phyloP scores from a whole-genome alignment of 2,797 vertebrate species.

The Anguilla pacifica region DNA sequence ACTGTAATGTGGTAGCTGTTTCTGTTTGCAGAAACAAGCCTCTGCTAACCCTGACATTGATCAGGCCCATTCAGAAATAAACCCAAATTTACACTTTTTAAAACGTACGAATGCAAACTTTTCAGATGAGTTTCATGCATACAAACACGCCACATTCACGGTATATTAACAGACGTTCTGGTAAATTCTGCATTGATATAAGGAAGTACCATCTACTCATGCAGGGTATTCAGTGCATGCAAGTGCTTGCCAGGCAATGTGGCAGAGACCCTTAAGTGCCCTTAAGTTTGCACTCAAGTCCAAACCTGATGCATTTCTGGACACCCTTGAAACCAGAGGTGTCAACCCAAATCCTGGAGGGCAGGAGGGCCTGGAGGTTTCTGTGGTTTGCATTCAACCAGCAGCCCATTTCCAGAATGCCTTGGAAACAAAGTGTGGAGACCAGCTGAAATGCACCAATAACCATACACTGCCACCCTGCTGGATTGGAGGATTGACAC shows the following conservation, averaged over 20 bases:
- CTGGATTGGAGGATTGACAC: background rate
- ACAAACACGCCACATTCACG: too few species aligned
- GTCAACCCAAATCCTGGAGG: background rate
- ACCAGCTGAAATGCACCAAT: background rate
- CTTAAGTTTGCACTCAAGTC: background rate
- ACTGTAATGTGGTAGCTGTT: background rate
- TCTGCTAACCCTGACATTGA: background rate
- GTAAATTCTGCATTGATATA: background rate
- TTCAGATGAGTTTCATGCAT: too few species aligned
- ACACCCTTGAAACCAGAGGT: background rate
- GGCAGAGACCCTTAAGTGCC: too few species aligned
- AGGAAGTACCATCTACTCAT: background rate
- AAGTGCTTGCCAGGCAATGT: background rate
- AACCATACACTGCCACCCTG: background rate
- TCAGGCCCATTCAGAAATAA: too few species aligned
- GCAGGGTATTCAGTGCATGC: background rate
- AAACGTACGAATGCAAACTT: too few species aligned
- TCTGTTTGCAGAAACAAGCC: background rate
- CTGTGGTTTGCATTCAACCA: too few species aligned
- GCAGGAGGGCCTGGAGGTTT: too few species aligned
- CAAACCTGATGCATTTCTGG: background rate
- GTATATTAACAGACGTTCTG: too few species aligned
- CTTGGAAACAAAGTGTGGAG: background rate
- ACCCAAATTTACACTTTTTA: too few species aligned
- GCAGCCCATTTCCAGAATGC: too few species aligned